Percentiles rank a stretch among this genome's conserved stretches.
These are phyloP conservation scores for Engraulis encrasicolus DNA, from an alignment of 2,113 vertebrate species.

Conservation along the genomic window DNA sequence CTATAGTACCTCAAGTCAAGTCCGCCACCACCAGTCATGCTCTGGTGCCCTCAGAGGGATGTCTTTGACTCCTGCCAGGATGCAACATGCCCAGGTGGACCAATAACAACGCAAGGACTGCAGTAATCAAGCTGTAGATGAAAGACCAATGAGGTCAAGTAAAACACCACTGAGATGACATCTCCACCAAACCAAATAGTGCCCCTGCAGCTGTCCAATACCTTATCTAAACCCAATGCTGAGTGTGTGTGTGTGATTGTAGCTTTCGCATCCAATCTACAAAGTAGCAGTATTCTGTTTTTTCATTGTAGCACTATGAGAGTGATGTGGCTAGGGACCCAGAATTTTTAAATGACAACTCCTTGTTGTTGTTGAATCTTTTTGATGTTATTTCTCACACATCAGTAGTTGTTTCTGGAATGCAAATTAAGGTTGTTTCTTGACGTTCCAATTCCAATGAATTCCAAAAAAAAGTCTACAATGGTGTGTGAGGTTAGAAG, in stretches of 20 bases:
- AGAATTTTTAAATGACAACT: background rate
- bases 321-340: background rate
- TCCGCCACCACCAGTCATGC: background rate
- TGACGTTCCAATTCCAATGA: no score
- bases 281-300: no score
- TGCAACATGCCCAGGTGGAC: background rate
- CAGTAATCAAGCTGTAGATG: background rate
- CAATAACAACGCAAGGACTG: background rate
- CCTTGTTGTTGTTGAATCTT: background rate
- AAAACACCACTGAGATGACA: no score
- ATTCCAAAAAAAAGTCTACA: no score
- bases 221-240: background rate
- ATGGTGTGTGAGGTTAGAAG: background rate
- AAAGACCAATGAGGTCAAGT: conserved; percentile 6
- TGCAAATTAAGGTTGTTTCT: no score
- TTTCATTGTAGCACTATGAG: background rate
- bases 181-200: background rate
- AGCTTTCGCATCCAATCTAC: background rate
- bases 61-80: background rate
- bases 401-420: background rate
- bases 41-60: background rate
- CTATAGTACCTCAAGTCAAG: background rate
- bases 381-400: background rate
- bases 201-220: background rate
- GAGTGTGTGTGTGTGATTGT: background rate